Evolutionary conservation across 2,888 invertebrate genomes (phyloP).

Genomic region (Homarus gammarus): DNA sequence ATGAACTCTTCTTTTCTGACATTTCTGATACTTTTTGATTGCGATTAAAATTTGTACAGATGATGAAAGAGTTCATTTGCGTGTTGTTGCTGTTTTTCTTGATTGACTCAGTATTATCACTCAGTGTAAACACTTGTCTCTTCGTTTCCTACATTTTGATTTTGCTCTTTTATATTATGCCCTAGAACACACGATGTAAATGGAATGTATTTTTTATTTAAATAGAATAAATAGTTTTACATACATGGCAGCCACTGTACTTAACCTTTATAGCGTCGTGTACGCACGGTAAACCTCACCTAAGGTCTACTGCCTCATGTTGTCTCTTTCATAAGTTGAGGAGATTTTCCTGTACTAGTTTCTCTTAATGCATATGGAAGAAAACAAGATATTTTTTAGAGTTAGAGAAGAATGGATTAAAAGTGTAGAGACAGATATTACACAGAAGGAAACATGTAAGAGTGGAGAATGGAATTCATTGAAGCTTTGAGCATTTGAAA

Average conservation of each 20-base stretch:
- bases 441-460: no score
- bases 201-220: slow-evolving; percentile 1
- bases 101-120: not conserved
- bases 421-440: no score
- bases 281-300: not conserved
- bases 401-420: no score
- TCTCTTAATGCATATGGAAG: no score
- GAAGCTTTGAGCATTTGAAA: no score
- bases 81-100: not conserved
- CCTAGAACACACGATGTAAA: slow-evolving; percentile 2
- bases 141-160: not conserved
- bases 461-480: no score
- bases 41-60: not conserved
- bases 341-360: no score
- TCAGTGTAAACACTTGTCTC: not conserved
- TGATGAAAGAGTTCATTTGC: not conserved
- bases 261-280: not conserved
- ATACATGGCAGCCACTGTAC: slow-evolving; percentile 11
- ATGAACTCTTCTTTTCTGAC: no score
- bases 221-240: slow-evolving; percentile 17
- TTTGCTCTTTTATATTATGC: not conserved
- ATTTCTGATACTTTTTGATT: not conserved
- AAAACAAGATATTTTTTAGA: no score
- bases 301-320: no score
- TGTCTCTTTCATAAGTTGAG: no score